Evolutionary conservation across 37 sponge, comb jelly and placozoan species (phyloP).

Genomic region (Crambe crambe): DNA sequence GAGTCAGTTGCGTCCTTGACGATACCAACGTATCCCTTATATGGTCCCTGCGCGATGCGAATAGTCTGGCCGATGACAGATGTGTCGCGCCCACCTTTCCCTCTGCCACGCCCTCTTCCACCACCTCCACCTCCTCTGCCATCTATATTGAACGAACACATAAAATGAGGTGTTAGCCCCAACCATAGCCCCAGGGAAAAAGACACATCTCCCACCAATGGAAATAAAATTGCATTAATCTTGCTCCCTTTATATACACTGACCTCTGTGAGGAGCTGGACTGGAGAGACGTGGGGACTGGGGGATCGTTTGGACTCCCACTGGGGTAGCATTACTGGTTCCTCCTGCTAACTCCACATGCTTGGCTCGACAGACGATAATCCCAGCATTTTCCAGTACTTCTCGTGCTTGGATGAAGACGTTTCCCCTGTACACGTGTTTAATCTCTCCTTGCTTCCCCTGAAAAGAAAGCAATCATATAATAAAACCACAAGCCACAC

Average conservation of each 20-base stretch:
- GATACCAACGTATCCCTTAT: conserved; percentile 97
- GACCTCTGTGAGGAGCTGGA: conserved; percentile 73
- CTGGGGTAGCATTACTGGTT: conserved; percentile 27
- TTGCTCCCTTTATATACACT: not conserved
- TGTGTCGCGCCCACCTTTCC: conserved; percentile 70
- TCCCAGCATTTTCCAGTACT: conserved; percentile 90
- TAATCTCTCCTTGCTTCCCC: conserved; percentile 92
- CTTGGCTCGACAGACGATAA: conserved; percentile 81
- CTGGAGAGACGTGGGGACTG: conserved; percentile 73
- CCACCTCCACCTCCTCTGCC: conserved; percentile 48
- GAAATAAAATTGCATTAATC: not conserved
- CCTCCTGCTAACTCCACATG: conserved; percentile 90
- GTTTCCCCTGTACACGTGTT: conserved; percentile 84
- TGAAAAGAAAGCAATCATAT: not conserved
- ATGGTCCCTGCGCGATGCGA: conserved; percentile 87
- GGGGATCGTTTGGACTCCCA: conserved; percentile 12
- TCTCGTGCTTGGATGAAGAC: conserved; percentile 79
- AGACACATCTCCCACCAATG: not conserved
- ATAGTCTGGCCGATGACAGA: conserved; percentile 89
- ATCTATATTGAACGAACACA: not conserved
- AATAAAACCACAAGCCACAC: not conserved
- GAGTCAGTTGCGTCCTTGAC: conserved; percentile 96
- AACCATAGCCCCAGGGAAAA: too few species aligned
- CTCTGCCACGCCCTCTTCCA: conserved; percentile 64
- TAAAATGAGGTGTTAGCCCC: not conserved